Base-by-base conservation (phyloP, 2,888 invertebrate genomes). In the Perdita meconis region DNA sequence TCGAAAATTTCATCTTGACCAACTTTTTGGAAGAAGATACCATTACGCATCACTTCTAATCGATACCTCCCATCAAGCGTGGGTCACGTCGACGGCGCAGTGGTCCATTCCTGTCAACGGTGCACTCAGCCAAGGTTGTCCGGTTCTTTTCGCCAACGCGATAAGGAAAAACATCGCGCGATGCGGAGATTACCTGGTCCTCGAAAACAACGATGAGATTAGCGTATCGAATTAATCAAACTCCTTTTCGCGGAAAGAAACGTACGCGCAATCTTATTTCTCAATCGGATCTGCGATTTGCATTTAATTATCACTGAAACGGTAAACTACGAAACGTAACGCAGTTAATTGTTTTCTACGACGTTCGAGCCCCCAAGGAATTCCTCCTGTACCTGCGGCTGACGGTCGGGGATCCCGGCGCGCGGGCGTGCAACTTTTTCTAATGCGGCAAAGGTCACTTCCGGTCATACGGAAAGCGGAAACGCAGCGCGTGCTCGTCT, bases 361-460 rank as follows among this genome's bases (percentile, higher is more conserved):
- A 16, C 50, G 38, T 40, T 47, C 30, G 40, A 63, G 19, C 24
- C 63, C 34, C 24, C 13, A 44, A 56, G 4, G 24, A 24, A 53
- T n/a, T 26, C 24, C 12, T 24, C 36, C 2, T 16, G 24, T 16
- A 30, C 26, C 22, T n/a, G 38, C 12, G 63, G 10, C 44, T 24
- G 26, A 40, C 63, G 66, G 53, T 19, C 36, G 70, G 53, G 22
- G 60, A 70, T 59, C 60, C 63, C n/a, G 50, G 61, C 61, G 70
- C 30, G 67, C 64, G 56, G 67, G 69, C 85, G 83, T 81, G 83
- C 10, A 51, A 78, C 82, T 87, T 89, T 88, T 81, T 71, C 77
- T 86, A 87, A 89, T 81, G 79, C 86, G 70, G 59, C 79, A 86
- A 86, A 88, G 88, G 89, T 88, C 84, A 83, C 84, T 89, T 89